Evolutionary conservation across 2,888 invertebrate species (phyloP).

Genomic region (Eristalis tenax): DNA sequence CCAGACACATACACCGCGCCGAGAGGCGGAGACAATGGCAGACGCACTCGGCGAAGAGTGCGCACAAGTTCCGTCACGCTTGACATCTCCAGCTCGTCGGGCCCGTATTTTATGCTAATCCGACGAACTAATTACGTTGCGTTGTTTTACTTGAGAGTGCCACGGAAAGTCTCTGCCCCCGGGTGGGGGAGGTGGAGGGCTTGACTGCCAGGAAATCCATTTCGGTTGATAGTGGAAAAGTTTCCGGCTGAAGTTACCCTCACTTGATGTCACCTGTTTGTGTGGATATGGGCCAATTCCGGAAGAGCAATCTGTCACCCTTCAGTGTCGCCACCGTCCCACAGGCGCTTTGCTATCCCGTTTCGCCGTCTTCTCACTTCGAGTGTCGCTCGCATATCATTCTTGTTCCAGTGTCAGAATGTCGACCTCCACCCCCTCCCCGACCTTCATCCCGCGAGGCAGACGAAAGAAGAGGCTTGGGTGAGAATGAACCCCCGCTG

Average conservation of each 20-base stretch:
- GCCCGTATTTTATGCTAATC: constrained; percentile 70
- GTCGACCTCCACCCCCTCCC: neutral
- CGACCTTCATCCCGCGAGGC: too few species aligned
- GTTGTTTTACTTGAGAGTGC: constrained; percentile 51
- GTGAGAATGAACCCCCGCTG: neutral
- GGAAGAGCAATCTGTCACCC: constrained; percentile 69
- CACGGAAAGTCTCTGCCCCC: neutral
- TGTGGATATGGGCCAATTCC: constrained; percentile 41
- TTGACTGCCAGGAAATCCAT: constrained; percentile 33
- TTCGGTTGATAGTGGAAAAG: constrained; percentile 66
- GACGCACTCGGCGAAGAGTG: neutral
- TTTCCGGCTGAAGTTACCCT: constrained; percentile 56
- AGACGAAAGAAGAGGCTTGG: neutral
- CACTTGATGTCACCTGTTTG: constrained; percentile 51
- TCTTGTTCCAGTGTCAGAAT: neutral
- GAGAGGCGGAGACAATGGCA: neutral
- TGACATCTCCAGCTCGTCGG: constrained; percentile 14
- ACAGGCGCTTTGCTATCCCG: constrained; percentile 42
- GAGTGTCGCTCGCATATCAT: constrained; percentile 45
- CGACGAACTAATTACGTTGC: constrained; percentile 67
- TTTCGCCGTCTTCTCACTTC: constrained; percentile 50
- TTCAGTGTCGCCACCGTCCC: constrained; percentile 51
- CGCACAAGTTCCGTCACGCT: constrained; percentile 47
- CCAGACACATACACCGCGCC: neutral
- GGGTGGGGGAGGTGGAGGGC: neutral